Evolutionary conservation across 2,113 vertebrate species (phyloP).

Genomic region (Callocephalon fimbriatum): DNA sequence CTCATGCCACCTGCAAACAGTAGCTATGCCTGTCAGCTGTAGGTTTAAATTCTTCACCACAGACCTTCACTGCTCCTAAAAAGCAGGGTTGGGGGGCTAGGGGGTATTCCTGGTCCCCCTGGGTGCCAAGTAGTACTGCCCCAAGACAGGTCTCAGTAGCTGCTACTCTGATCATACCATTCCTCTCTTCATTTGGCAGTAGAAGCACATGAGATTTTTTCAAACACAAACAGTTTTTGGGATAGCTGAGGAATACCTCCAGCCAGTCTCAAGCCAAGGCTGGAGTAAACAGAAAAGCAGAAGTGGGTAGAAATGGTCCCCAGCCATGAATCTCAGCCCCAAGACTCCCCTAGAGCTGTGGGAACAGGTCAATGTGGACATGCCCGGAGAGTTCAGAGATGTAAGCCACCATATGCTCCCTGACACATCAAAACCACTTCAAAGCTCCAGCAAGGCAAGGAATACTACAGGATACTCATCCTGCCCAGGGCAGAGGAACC

Average conservation of each 20-base stretch:
- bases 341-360: not conserved
- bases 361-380: not conserved
- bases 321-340: not conserved
- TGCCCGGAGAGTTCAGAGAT: not conserved
- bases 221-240: not conserved
- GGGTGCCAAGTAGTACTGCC: not conserved
- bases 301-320: not conserved
- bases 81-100: not conserved
- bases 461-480: not conserved
- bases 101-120: not conserved
- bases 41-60: not conserved
- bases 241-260: not conserved
- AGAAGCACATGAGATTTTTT: not conserved
- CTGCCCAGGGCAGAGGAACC: not conserved
- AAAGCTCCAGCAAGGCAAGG: not conserved
- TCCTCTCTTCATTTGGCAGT: rapidly evolving
- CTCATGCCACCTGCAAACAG: not conserved
- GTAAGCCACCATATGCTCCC: not conserved
- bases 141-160: not conserved
- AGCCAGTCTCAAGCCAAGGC: not conserved
- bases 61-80: not conserved
- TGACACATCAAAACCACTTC: not conserved
- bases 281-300: not conserved
- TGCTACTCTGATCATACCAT: not conserved
- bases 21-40: not conserved